Base-by-base conservation (phyloP, 2,888 invertebrate genomes). In the Drosophila planitibia region DNA sequence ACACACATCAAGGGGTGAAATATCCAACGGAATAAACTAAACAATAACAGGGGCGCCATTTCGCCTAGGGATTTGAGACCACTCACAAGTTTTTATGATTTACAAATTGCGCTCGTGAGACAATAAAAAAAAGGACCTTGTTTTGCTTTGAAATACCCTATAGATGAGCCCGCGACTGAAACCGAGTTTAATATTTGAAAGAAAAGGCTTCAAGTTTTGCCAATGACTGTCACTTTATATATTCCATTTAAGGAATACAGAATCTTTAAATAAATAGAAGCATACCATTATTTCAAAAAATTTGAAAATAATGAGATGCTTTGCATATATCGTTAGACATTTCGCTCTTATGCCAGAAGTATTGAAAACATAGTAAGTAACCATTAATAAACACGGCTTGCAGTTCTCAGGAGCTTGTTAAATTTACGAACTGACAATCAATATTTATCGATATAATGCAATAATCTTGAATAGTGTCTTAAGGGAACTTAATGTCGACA, bases 41-140 rank as follows among this genome's bases (percentile, higher is more conserved):
- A 25, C 16, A 53, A 35, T 68, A 32, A 51, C 33, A 57, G 59
- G 33, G 83, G 73, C 76, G 84, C 70, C 74, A 70, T 60, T 57
- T 55, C 66, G 25, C 76, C 70, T 25, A 39, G 75, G 75, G 68
- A 68, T 58, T 70, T 44, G 47, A 71, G 53, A 55, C 52, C 25
- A 60, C 53, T 70, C 53, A 57, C 16, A 53, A 81, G 25, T 78
- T 78, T 47, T 70, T 53, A 70, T 79, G 79, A 76, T 83, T 81
- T 71, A 66, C 41, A 70, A 76, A 83, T 72, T 58, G 64, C 28
- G 54, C 60, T 25, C 53, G 2, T 32, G 57, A 49, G 60, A 37
- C 30, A 58, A 54, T 41, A 19, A 44, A 58, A 53, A 52, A 49
- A n/a, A 1, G 0, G 0, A 3, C 39, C 35, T 30, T 28, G 58